Evolutionary conservation across 2,888 invertebrate genomes (phyloP).

Genomic region (Clitarchus hookeri): DNA sequence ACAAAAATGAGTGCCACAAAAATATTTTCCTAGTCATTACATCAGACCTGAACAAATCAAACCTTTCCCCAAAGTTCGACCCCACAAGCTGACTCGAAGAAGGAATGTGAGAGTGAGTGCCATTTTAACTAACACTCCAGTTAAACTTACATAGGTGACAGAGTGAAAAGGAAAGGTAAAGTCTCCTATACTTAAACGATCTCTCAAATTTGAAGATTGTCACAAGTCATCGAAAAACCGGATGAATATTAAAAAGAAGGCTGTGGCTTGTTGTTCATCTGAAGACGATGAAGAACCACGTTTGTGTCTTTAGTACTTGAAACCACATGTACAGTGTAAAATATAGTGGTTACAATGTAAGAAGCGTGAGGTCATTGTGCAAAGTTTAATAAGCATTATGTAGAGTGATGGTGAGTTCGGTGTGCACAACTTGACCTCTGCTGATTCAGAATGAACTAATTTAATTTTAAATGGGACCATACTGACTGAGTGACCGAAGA

Average conservation of each 20-base stretch:
- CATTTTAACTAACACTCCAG: constrained; percentile 29
- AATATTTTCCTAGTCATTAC: constrained; percentile 15
- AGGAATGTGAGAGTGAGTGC: background rate
- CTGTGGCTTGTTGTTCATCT: background rate
- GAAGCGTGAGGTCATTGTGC: background rate
- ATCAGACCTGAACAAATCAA: background rate
- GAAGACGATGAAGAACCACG: background rate
- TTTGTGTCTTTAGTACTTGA: background rate
- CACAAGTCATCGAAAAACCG: background rate
- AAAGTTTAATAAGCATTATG: no score
- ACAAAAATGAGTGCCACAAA: background rate
- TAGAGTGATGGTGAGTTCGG: no score
- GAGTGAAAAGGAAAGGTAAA: constrained; percentile 2
- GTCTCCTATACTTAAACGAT: background rate
- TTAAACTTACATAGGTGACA: constrained; percentile 21
- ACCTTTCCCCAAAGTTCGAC: no score
- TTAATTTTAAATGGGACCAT: no score
- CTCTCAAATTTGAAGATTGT: background rate
- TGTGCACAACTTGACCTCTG: no score
- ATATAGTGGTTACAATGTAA: background rate
- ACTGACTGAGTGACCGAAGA: no score
- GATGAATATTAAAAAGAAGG: background rate
- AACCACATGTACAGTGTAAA: constrained; percentile 15
- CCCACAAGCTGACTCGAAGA: background rate
- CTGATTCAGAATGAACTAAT: no score